These are phyloP conservation scores for Dicroscelio sp. DNA, from an alignment of 2,888 invertebrate genomes.

Conservation along the genomic window DNA sequence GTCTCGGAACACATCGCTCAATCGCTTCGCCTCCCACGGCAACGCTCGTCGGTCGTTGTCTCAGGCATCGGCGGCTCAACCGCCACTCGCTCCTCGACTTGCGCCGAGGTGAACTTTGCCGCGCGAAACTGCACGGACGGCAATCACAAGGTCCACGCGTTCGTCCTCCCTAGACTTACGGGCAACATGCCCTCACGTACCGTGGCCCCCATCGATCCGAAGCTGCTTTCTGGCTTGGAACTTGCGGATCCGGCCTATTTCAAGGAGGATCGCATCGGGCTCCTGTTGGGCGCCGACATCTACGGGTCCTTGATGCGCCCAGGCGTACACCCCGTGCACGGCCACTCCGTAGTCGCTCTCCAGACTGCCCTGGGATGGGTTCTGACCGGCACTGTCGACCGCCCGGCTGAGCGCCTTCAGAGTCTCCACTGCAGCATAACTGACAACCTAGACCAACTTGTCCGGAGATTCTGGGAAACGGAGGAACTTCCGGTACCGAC, in stretches of 20 bases:
- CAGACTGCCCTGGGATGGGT: slow-evolving; percentile 22
- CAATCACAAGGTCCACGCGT: too few relatives aligned
- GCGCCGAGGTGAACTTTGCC: too few relatives aligned
- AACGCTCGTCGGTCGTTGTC: too few relatives aligned
- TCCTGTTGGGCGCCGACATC: slow-evolving; percentile 6
- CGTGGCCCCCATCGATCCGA: too few relatives aligned
- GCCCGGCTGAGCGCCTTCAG: not conserved
- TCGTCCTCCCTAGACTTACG: too few relatives aligned
- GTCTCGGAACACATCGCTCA: not conserved
- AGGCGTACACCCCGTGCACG: not conserved
- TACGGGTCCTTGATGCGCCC: not conserved
- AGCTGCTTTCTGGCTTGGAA: not conserved
- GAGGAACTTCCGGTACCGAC: not conserved
- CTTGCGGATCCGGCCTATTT: slow-evolving; percentile 16
- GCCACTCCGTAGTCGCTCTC: not conserved
- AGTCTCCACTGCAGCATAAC: not conserved
- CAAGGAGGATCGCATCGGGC: not conserved
- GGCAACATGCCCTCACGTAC: too few relatives aligned
- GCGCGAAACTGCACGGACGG: too few relatives aligned
- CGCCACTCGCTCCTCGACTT: too few relatives aligned
- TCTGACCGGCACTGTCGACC: not conserved
- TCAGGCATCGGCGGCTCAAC: too few relatives aligned
- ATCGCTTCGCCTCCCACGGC: not conserved
- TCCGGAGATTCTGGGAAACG: not conserved
- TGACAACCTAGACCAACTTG: not conserved